A percentile compares a stretch with the other conserved stretches of the same genome.
These are phyloP conservation scores for Sus cebifrons DNA, from an alignment of 2,797 vertebrate species.

Conservation along the genomic window DNA sequence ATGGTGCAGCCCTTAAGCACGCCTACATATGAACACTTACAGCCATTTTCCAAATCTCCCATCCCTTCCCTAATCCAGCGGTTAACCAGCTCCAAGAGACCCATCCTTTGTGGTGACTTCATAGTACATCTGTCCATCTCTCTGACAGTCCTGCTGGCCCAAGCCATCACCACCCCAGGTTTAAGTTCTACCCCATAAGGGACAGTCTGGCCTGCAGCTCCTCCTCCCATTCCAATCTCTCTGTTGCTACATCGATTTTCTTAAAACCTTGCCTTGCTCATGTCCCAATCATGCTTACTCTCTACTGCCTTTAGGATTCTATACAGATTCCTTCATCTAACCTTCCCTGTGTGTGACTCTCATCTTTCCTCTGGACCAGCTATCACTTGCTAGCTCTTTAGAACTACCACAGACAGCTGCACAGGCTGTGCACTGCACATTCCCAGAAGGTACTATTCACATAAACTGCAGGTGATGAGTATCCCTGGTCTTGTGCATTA, in stretches of 20 bases:
- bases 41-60: not conserved
- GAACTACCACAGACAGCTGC: not conserved
- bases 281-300: not conserved
- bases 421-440: not conserved
- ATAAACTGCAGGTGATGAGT: not conserved
- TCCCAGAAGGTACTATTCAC: not conserved
- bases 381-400: not conserved
- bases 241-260: not conserved
- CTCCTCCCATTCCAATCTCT: not conserved
- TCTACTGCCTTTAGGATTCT: not conserved
- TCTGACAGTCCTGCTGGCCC: not conserved
- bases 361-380: not conserved
- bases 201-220: not conserved
- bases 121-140: not conserved
- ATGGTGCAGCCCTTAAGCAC: not conserved
- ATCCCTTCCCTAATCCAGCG: not conserved
- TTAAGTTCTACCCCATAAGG: not conserved
- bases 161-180: not conserved
- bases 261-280: not conserved
- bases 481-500: not conserved
- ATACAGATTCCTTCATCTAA: not conserved
- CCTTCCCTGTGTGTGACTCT: too few species aligned
- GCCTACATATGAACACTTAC: not conserved
- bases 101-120: not conserved
- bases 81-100: too few species aligned